phyloP scores from a whole-genome alignment of 2,888 invertebrate genomes.

The Polymixis flavicincta region DNA sequence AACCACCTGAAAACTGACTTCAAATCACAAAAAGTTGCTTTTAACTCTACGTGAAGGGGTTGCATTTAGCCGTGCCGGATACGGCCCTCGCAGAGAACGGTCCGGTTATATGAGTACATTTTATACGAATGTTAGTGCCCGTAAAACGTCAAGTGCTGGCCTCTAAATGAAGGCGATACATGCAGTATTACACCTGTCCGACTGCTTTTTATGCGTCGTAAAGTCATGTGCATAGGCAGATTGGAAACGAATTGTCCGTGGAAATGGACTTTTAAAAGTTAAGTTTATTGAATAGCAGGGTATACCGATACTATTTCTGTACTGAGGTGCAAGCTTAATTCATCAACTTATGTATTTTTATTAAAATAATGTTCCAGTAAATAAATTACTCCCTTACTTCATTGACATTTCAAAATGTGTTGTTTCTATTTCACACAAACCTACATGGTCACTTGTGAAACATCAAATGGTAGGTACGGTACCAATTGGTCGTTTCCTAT shows the following conservation, averaged over 20 bases:
- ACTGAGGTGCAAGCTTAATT: neutral
- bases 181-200: conserved; percentile 63
- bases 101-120: conserved; percentile 63
- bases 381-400: neutral
- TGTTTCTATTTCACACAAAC: too few species aligned
- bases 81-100: conserved; percentile 48
- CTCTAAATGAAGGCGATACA: conserved; percentile 62
- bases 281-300: neutral
- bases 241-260: conserved; percentile 50
- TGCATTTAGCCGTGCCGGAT: conserved; percentile 58
- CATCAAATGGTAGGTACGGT: too few species aligned
- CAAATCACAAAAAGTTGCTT: conserved; percentile 63
- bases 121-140: conserved; percentile 65
- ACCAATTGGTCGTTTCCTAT: too few species aligned
- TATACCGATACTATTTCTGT: neutral
- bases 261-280: neutral
- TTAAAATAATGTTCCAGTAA: too few species aligned
- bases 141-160: conserved; percentile 66
- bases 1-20: neutral
- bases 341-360: neutral
- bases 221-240: conserved; percentile 52
- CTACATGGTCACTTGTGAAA: too few species aligned
- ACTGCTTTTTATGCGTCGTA: conserved; percentile 60
- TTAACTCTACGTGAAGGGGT: conserved; percentile 49
- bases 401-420: neutral